Conservation (phyloP, 2,113 vertebrate species). For the Synchiropus splendidus region DNA sequence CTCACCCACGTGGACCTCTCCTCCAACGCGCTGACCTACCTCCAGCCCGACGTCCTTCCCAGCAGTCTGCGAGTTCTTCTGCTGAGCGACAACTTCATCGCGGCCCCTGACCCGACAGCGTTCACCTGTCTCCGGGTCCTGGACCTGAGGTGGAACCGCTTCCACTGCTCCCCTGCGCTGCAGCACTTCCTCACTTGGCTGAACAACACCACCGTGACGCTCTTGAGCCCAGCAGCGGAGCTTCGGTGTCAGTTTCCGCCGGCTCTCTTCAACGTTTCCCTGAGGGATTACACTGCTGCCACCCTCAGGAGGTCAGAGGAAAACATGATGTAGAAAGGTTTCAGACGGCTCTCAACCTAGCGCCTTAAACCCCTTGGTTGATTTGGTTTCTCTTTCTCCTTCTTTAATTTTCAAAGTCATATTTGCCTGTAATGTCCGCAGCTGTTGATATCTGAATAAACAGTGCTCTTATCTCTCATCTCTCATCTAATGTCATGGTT, state of each 20-base stretch:
- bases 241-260: conserved; percentile 69
- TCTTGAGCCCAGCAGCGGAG: conserved; percentile 46
- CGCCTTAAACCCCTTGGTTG: no score
- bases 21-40: conserved; percentile 67
- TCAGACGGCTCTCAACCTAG: no score
- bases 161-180: conserved; percentile 68
- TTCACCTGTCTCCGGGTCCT: conserved; percentile 64
- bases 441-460: no score
- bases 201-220: conserved; percentile 62
- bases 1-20: conserved; percentile 67
- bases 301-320: no score
- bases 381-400: no score
- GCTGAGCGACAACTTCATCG: conserved; percentile 73
- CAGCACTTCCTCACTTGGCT: conserved; percentile 69
- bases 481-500: no score
- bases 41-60: conserved; percentile 65
- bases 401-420: no score
- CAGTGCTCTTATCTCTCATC: no score
- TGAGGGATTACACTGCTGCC: conserved; percentile 22
- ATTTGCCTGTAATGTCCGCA: no score
- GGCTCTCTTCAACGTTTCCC: conserved; percentile 14
- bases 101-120: conserved; percentile 64
- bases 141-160: conserved; percentile 69
- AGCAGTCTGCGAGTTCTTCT: conserved; percentile 60
- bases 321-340: no score